Evolutionary conservation across 2,113 vertebrate species (phyloP), one percentile per base, ranked within the genome.

Genomic region (Ptilorrhoa leucosticta): DNA sequence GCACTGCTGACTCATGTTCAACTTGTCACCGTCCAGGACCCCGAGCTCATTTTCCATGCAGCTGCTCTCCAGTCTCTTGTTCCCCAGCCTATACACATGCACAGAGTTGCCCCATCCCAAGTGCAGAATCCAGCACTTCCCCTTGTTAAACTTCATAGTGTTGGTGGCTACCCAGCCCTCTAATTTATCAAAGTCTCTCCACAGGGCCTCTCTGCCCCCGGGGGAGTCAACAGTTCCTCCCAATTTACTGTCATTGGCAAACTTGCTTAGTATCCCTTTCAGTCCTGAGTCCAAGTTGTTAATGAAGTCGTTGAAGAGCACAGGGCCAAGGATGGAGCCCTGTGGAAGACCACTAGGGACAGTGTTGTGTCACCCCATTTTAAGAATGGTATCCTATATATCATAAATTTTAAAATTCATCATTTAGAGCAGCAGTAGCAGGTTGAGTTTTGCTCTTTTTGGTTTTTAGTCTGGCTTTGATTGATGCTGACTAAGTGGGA

Each of bases 21-120:
- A 0, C 19, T 24, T 51, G 37, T 1, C 15, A 39, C 0, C 0
- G 0, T 11, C 12, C 47, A 78, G 10, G 23, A 78, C 7, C 10
- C 18, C 11, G 27, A 66, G 19, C 6, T 20, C 19, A 1, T 2
- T 6, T 58, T 58, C 33, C 11, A 16, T 14, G 28, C 19, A 21
- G 15, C 28, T n/a, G 33, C 18, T 66, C 45, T 73, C 23, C 60
- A 51, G 13, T 3, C 16, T 72, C 31, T 51, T 8, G 11, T 6
- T 45, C 33, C 33, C 15, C 20, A 24, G 11, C 17, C 51, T 40
- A 1, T 40, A 10, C n/a, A 24, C 8, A 39, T 33, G 48, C 26
- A 5, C 28, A 66, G 23, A 6, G 11, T 8, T 68, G n/a, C 9
- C 33, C 69, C 33, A 15, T 21, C 16, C 39, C 24, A 39, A 2